Percentiles rank a stretch among this genome's conserved stretches.
Evolutionary conservation across 2,797 vertebrate species (phyloP).

Genomic region (Heliangelus exortis): DNA sequence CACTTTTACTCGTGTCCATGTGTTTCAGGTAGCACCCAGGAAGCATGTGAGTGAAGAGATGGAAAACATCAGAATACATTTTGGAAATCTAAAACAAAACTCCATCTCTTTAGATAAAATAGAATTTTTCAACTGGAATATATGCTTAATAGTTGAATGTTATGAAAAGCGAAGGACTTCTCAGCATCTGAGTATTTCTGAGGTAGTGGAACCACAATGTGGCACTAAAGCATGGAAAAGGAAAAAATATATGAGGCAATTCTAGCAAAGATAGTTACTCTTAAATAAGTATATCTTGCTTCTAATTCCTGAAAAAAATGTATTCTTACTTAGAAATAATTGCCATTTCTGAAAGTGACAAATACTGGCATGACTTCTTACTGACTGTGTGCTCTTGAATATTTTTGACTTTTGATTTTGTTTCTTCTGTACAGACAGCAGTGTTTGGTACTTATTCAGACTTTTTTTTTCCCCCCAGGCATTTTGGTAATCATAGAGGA

Average conservation of each 20-base stretch:
- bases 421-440: neutral
- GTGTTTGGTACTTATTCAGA: neutral
- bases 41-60: neutral
- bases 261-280: neutral
- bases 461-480: neutral
- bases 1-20: rapidly evolving
- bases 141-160: neutral
- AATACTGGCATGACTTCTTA: neutral
- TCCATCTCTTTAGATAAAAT: neutral
- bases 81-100: neutral
- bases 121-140: neutral
- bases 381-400: neutral
- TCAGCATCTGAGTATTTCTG: neutral
- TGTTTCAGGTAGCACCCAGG: neutral
- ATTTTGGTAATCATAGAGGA: slow-evolving; percentile 32
- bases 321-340: neutral
- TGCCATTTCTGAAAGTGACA: neutral
- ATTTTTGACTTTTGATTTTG: neutral
- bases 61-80: neutral
- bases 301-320: neutral
- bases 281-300: neutral
- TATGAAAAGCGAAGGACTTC: neutral
- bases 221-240: neutral
- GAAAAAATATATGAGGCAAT: neutral
- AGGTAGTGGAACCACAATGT: neutral